phyloP scores from a whole-genome alignment of 1,140 invertebrate genomes.

The Muscidifurax raptorellus region DNA sequence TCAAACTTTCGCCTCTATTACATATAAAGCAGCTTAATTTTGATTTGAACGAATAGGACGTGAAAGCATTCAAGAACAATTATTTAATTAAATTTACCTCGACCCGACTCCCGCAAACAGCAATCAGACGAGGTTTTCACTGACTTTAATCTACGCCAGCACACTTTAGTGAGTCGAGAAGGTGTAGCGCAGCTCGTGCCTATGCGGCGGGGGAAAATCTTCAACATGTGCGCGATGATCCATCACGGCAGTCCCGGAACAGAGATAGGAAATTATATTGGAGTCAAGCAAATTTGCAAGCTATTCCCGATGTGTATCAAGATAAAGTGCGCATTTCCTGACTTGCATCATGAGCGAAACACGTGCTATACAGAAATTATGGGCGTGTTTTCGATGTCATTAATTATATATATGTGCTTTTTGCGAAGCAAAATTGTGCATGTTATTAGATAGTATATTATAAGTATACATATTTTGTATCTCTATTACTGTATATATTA shows the following conservation, averaged over 20 bases:
- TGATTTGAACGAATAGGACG: too few relatives aligned
- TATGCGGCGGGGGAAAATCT: not conserved
- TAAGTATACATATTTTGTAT: too few relatives aligned
- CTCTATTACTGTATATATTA: too few relatives aligned
- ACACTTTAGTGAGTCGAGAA: not conserved
- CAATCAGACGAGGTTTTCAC: not conserved
- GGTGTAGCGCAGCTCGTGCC: not conserved
- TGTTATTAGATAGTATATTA: too few relatives aligned
- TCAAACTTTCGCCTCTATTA: too few relatives aligned
- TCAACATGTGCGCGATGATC: not conserved
- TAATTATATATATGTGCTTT: too few relatives aligned
- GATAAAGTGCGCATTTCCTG: not conserved
- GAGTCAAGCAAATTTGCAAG: constrained; percentile 11
- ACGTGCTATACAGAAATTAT: too few relatives aligned
- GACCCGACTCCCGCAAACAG: not conserved
- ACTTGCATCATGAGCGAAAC: not conserved
- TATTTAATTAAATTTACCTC: not conserved
- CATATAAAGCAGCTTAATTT: too few relatives aligned
- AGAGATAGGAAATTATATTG: constrained; percentile 25
- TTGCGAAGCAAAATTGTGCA: too few relatives aligned
- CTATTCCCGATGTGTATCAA: not conserved
- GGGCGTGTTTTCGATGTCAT: too few relatives aligned
- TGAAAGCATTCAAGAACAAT: too few relatives aligned
- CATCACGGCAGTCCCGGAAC: not conserved
- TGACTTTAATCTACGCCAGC: not conserved